These are phyloP conservation scores for Triplophysa siluroides DNA, from an alignment of 2,113 vertebrate genomes.

Conservation along the genomic window DNA sequence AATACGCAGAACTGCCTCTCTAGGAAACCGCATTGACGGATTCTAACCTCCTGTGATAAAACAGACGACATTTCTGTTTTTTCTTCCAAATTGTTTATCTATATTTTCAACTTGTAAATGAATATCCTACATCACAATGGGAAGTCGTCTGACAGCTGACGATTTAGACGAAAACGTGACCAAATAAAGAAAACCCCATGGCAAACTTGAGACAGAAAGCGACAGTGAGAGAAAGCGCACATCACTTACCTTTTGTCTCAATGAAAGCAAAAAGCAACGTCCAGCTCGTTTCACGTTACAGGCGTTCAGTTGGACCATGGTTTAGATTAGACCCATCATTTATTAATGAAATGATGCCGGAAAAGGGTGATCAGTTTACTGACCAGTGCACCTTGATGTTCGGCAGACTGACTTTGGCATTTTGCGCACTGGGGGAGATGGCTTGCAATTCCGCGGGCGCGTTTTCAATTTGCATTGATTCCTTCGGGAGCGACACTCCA, in stretches of 20 bases:
- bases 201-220: not conserved
- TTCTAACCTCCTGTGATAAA: conserved; percentile 1
- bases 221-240: conserved; percentile 23
- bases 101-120: not conserved
- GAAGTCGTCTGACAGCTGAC: not conserved
- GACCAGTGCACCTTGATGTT: not conserved
- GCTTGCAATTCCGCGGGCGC: not conserved
- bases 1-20: conserved; percentile 26
- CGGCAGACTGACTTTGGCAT: not conserved
- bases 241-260: conserved; percentile 36
- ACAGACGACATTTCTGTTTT: too few relatives aligned
- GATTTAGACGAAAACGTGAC: not conserved
- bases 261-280: conserved; percentile 31
- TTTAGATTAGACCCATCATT: conserved; percentile 6
- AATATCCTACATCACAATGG: too few relatives aligned
- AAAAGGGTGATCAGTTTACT: not conserved
- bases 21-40: conserved; percentile 1
- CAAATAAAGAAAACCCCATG: not conserved
- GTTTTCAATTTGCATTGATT: conserved; percentile 20
- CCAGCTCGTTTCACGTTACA: conserved; percentile 31
- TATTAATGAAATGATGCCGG: not conserved
- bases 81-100: too few relatives aligned
- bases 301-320: conserved; percentile 6
- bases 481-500: conserved; percentile 2
- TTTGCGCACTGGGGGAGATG: not conserved